Base-by-base conservation (phyloP, 1,140 invertebrate species). In the Mamestra configurata region DNA sequence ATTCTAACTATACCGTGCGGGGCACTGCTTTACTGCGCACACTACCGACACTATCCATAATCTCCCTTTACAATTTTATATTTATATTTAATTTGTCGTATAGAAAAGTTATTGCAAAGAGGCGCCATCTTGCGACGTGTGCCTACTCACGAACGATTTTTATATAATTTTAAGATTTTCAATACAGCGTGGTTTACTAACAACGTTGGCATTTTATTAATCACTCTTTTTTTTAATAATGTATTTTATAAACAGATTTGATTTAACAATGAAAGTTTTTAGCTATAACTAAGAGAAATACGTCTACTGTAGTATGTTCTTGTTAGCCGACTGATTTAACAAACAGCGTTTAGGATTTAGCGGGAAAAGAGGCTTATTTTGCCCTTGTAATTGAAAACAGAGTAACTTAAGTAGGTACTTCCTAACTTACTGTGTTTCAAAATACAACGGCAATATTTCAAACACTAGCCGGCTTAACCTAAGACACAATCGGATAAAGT, bases 41-140 rank as follows among this genome's bases (percentile, higher is more conserved):
- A 81, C 87, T 87, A 84, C 77, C 64, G 35, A 70, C 77, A 80
- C 81, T 84, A 22, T 72, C 35, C n/a, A 59, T 43, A 24, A 53
- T n/a, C 55, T 59, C 72, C 83, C 76, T 61, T 79, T 82, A 82
- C 79, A 68, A 66, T 80, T 40, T n/a, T n/a, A n/a, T n/a, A n/a
- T n/a, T n/a, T 79, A 80, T 37, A 24, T 53, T 83, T 86, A 86
- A 84, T 59, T 79, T 87, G 64, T 76, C 81, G 83, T 84, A 86
- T 87, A 89, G 85, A 87, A 89, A 89, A 89, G 73, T 88, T 89
- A 89, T 89, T 89, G 86, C 88, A 86, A 76, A 53, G 53, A 81
- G 59, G 51, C 68, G 76, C 79, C 68, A 18, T 70, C 7, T 53
- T 53, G 24, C 77, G 49, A 24, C 81, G 61, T 20, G 72, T 75